Conservation (phyloP, 92 coral and sea anemone species). For the Palythoa grandis region DNA sequence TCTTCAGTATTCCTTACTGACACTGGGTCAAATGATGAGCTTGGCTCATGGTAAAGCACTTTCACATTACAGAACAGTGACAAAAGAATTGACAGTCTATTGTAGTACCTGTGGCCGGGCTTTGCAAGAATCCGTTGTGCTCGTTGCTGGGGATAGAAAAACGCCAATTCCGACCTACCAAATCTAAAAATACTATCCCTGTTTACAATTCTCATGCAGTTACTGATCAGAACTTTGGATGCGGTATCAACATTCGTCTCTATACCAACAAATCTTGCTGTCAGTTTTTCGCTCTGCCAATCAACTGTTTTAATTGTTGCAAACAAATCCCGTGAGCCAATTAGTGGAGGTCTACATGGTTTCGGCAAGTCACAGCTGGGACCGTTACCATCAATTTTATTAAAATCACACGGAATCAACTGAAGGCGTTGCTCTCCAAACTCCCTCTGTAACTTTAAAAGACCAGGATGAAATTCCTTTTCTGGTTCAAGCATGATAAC, state of each 20-base stretch:
- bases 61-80: constrained; percentile 80
- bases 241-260: constrained; percentile 72
- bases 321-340: constrained; percentile 82
- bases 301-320: constrained; percentile 49
- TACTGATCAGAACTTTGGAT: constrained; percentile 76
- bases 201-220: constrained; percentile 70
- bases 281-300: constrained; percentile 72
- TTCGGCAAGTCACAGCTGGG: constrained; percentile 50
- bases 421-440: constrained; percentile 55
- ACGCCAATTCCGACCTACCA: constrained; percentile 87
- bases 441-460: constrained; percentile 65
- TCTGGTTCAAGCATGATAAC: constrained; percentile 93
- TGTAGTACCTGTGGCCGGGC: constrained; percentile 83
- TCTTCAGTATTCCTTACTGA: constrained; percentile 64
- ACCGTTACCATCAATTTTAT: constrained; percentile 88
- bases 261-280: constrained; percentile 90
- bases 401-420: constrained; percentile 80
- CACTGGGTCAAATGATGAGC: constrained; percentile 77
- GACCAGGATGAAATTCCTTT: constrained; percentile 66
- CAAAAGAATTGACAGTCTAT: constrained; percentile 84
- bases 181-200: constrained; percentile 81
- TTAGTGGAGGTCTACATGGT: constrained; percentile 79
- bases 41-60: constrained; percentile 76
- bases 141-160: constrained; percentile 85
- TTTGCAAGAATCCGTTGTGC: constrained; percentile 82